These are phyloP conservation scores for Cryptotis parvus DNA, from an alignment of 2,113 vertebrate genomes.

Conservation along the genomic window DNA sequence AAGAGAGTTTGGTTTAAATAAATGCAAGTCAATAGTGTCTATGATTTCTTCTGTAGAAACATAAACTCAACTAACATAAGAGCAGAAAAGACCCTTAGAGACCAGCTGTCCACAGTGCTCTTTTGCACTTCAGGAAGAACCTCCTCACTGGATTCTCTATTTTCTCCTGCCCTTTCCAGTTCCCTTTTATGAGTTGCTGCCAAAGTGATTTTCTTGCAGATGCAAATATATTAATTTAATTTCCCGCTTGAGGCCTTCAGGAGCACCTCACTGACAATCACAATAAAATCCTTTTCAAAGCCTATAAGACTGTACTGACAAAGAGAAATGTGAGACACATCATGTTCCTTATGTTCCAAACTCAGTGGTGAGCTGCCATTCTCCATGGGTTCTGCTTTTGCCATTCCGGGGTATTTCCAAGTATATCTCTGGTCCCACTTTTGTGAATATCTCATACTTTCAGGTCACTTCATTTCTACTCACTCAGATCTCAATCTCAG, in stretches of 20 bases:
- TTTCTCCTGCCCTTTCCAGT: neutral
- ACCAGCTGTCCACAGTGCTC: neutral
- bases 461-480: neutral
- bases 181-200: neutral
- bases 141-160: neutral
- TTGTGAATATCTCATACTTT: too few species aligned
- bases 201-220: slow-evolving; percentile 1
- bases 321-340: fast-evolving
- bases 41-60: slow-evolving; percentile 22
- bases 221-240: neutral
- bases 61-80: neutral
- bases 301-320: neutral
- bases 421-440: neutral
- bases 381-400: fast-evolving
- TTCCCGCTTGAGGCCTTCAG: neutral
- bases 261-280: neutral
- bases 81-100: neutral
- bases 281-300: neutral
- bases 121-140: fast-evolving
- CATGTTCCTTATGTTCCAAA: too few species aligned
- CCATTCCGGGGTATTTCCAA: neutral
- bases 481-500: neutral
- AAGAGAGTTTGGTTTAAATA: slow-evolving; percentile 15
- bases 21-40: neutral
- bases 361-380: fast-evolving